A percentile compares a stretch with the other conserved stretches of the same genome.
Conservation (phyloP, 1,140 invertebrate species). For the Aricia agestis region DNA sequence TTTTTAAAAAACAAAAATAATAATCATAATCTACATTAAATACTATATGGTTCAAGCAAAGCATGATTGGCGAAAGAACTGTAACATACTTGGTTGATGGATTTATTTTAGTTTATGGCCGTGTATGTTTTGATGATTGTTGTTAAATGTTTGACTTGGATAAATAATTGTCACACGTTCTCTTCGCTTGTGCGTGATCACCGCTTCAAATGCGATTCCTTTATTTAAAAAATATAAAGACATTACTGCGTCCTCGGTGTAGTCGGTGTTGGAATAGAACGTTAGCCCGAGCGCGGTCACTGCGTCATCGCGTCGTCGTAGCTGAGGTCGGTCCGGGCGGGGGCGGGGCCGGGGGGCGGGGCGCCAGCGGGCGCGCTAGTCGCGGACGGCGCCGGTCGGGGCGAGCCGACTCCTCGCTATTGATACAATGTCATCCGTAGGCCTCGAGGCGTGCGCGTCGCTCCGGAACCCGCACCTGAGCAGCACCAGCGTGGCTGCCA, state of each 20-base stretch:
- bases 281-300: background rate
- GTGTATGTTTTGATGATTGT: constrained; percentile 58
- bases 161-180: constrained; percentile 67
- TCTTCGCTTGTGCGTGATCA: constrained; percentile 73
- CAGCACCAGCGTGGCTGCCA: constrained; percentile 73
- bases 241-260: background rate
- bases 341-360: constrained; percentile 32
- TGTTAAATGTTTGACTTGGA: constrained; percentile 57
- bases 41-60: constrained; percentile 55
- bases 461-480: constrained; percentile 67
- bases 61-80: constrained; percentile 74
- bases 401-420: constrained; percentile 42
- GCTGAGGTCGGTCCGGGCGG: background rate
- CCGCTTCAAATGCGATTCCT: constrained; percentile 63
- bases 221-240: constrained; percentile 30
- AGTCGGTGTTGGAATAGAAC: background rate
- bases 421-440: constrained; percentile 68
- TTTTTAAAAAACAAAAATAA: background rate
- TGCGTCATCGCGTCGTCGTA: background rate
- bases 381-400: constrained; percentile 33
- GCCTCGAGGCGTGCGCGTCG: constrained; percentile 75
- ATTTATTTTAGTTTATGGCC: constrained; percentile 59
- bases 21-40: too few relatives aligned
- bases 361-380: constrained; percentile 59
- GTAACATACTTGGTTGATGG: constrained; percentile 52